A percentile compares a stretch with the other conserved stretches of the same genome.
Evolutionary conservation across 1,140 invertebrate genomes (phyloP).

Genomic region (Orussus abietinus): DNA sequence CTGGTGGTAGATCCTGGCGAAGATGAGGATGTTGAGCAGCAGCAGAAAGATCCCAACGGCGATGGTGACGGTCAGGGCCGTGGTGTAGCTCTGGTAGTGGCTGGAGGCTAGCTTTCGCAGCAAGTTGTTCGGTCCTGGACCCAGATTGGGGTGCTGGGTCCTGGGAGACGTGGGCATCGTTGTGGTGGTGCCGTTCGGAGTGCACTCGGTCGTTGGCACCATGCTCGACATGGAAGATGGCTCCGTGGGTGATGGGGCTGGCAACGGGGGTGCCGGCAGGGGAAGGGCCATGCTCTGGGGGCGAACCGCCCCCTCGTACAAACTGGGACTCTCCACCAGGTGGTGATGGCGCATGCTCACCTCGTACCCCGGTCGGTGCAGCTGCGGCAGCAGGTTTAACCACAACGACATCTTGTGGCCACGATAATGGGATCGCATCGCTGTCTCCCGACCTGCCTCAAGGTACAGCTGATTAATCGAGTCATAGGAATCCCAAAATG

Average conservation of each 20-base stretch:
- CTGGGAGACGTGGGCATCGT: conserved; percentile 40
- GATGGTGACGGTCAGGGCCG: conserved; percentile 87
- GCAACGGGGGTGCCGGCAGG: conserved; percentile 48
- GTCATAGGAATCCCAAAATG: conserved; percentile 86
- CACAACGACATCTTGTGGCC: conserved; percentile 91
- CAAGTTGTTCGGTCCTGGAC: conserved; percentile 59
- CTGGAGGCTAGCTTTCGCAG: conserved; percentile 71
- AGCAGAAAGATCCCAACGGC: conserved; percentile 86
- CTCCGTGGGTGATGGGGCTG: conserved; percentile 48
- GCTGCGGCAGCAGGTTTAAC: conserved; percentile 84
- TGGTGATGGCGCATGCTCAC: conserved; percentile 76
- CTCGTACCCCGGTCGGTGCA: conserved; percentile 74
- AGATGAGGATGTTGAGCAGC: conserved; percentile 88
- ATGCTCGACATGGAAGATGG: conserved; percentile 38
- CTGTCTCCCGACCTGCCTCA: conserved; percentile 70
- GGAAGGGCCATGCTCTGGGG: conserved; percentile 65
- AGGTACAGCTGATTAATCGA: conserved; percentile 85
- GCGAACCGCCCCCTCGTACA: conserved; percentile 69
- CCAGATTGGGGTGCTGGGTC: conserved; percentile 37
- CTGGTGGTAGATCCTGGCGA: conserved; percentile 91
- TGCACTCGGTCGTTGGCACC: conserved; percentile 44
- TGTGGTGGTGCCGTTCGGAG: conserved; percentile 44
- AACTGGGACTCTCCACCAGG: conserved; percentile 64
- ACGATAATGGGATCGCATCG: conserved; percentile 78
- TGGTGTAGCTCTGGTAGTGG: conserved; percentile 83